Evolutionary conservation across 2,888 invertebrate genomes (phyloP).

Genomic region (Rhagonycha lutea): DNA sequence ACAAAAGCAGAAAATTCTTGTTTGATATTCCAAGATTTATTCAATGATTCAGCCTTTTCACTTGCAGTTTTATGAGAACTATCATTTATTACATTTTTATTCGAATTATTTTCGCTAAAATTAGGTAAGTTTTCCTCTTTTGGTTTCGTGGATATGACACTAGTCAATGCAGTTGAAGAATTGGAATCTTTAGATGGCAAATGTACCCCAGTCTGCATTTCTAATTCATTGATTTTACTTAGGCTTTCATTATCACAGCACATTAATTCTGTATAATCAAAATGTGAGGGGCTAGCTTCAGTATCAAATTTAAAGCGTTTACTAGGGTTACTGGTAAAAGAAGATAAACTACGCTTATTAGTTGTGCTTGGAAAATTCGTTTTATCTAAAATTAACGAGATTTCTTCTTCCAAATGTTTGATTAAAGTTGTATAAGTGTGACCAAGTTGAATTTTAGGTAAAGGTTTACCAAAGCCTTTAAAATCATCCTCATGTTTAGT

Average conservation of each 20-base stretch:
- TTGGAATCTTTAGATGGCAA: not conserved
- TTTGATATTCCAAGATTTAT: not conserved
- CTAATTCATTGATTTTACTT: not conserved
- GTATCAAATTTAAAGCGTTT: not conserved
- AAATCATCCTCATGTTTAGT: not conserved
- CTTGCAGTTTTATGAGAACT: not conserved
- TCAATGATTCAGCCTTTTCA: not conserved
- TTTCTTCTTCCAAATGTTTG: not conserved
- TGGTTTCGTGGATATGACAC: not conserved
- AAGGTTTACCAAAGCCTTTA: not conserved
- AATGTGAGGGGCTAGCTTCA: not conserved
- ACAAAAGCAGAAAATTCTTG: not conserved
- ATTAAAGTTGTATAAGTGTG: not conserved
- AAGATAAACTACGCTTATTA: not conserved
- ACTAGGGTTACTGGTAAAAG: not conserved
- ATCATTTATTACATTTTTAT: not conserved
- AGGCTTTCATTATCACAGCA: not conserved
- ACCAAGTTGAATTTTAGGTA: not conserved
- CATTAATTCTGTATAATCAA: not conserved
- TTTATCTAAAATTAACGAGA: not conserved
- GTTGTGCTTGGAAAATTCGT: not conserved
- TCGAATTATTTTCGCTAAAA: not conserved
- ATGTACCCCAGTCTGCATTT: not conserved
- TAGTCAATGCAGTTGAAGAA: not conserved
- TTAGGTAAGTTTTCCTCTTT: not conserved